Percentiles rank a stretch among this genome's conserved stretches.
Conservation (phyloP, 2,797 vertebrate genomes). For the Epinephelus coioides region DNA sequence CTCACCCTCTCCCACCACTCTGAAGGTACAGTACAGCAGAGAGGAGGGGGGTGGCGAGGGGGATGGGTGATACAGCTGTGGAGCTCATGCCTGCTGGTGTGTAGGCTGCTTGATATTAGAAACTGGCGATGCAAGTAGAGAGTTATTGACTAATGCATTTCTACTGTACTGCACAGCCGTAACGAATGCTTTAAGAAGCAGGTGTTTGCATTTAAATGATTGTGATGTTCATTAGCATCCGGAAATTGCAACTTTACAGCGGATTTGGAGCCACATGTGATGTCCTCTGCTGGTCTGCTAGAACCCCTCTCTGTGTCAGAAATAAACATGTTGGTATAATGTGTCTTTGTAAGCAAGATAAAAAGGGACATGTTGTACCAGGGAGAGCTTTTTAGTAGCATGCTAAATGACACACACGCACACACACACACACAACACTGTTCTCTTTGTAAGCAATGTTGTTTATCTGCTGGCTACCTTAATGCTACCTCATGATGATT, state of each 20-base stretch:
- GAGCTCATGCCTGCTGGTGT: slow-evolving; percentile 45
- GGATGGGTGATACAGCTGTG: slow-evolving; percentile 37
- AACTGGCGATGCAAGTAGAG: slow-evolving; percentile 45
- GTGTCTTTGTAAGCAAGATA: slow-evolving; percentile 47
- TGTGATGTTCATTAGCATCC: slow-evolving; percentile 26
- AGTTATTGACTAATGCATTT: slow-evolving; percentile 63
- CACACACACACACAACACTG: slow-evolving; percentile 16
- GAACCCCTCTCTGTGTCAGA: slow-evolving; percentile 26
- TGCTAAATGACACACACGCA: slow-evolving; percentile 35
- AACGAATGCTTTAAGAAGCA: slow-evolving; percentile 49
- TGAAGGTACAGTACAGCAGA: slow-evolving; percentile 89
- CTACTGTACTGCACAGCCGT: slow-evolving; percentile 44
- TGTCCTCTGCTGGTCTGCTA: slow-evolving; percentile 19
- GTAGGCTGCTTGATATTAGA: slow-evolving; percentile 59
- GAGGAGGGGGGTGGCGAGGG: neutral
- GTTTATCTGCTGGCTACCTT: slow-evolving; percentile 66
- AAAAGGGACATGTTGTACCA: slow-evolving; percentile 44
- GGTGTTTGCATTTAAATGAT: slow-evolving; percentile 71
- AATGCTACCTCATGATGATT: slow-evolving; percentile 69
- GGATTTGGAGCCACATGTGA: slow-evolving; percentile 39
- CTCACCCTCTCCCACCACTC: slow-evolving; percentile 98
- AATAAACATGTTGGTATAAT: slow-evolving; percentile 48
- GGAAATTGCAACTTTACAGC: slow-evolving; percentile 57
- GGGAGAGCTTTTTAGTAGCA: slow-evolving; percentile 34
- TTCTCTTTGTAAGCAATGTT: slow-evolving; percentile 45